Conservation (phyloP, 2,797 vertebrate species). For the Sphaeramia orbicularis region DNA sequence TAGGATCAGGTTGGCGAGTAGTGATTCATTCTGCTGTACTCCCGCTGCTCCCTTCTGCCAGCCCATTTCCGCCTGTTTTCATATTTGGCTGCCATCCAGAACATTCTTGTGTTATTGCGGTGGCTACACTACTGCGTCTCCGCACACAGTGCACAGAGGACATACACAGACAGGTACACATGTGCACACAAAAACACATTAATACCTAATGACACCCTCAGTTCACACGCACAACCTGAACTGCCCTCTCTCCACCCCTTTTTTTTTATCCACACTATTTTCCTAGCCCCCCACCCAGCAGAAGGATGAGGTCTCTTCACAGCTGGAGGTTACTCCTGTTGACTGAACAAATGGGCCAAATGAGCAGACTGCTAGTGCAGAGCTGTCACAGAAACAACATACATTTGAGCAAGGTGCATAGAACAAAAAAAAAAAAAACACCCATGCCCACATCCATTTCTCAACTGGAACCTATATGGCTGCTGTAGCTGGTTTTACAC, state of each 20-base stretch:
- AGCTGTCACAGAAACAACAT: conserved; percentile 24
- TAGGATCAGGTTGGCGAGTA: not conserved
- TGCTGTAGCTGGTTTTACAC: not conserved
- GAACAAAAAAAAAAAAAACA: conserved; percentile 10
- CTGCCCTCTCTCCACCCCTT: conserved; percentile 21
- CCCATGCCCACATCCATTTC: conserved; percentile 20
- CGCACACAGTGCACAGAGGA: conserved; percentile 7
- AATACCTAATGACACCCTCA: not conserved
- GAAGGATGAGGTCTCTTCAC: conserved; percentile 61
- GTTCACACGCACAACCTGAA: conserved; percentile 2
- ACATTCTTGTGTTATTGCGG: conserved; percentile 69
- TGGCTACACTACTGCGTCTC: conserved; percentile 15
- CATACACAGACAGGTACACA: conserved; percentile 29
- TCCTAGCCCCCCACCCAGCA: conserved; percentile 28
- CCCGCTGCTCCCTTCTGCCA: conserved; percentile 24
- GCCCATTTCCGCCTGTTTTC: conserved; percentile 51
- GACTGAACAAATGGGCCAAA: conserved; percentile 69
- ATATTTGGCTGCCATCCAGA: conserved; percentile 62
- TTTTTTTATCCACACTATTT: conserved; percentile 40
- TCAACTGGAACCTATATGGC: not conserved
- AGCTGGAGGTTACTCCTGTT: conserved; percentile 73
- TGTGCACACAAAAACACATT: conserved; percentile 4
- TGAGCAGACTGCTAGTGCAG: conserved; percentile 38
- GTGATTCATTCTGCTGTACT: conserved; percentile 51
- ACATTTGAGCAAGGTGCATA: conserved; percentile 21